phyloP scores from a whole-genome alignment of 2,888 invertebrate genomes.

The Syrphus vitripennis region DNA sequence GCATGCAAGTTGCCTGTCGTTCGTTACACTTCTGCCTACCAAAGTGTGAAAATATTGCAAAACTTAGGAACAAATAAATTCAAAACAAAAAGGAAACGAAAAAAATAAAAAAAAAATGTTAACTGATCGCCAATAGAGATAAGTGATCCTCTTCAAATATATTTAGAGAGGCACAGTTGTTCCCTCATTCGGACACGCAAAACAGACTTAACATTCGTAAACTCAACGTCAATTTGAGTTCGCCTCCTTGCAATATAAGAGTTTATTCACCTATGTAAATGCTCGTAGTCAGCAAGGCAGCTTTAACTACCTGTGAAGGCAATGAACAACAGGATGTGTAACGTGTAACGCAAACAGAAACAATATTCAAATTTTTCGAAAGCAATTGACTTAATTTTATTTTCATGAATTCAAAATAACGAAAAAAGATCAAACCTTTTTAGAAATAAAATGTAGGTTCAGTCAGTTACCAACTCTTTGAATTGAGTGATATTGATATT shows the following conservation, averaged over 20 bases:
- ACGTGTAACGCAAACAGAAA: not conserved
- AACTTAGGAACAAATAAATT: not conserved
- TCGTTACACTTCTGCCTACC: slow-evolving; percentile 31
- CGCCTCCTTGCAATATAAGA: slow-evolving; percentile 36
- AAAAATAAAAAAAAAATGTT: not conserved
- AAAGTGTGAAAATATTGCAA: slow-evolving; percentile 31
- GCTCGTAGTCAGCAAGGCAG: not conserved
- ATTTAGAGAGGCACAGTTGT: slow-evolving; percentile 7
- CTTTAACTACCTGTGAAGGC: slow-evolving; percentile 5
- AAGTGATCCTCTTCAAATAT: slow-evolving; percentile 54
- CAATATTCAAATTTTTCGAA: not conserved
- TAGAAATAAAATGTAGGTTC: too few relatives aligned
- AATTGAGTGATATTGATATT: too few relatives aligned
- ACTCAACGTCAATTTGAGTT: slow-evolving; percentile 25
- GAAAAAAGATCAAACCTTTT: too few relatives aligned
- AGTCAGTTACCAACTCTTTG: too few relatives aligned
- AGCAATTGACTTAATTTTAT: not conserved
- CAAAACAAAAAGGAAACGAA: not conserved
- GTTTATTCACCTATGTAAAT: slow-evolving; percentile 24
- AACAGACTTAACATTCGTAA: slow-evolving; percentile 41
- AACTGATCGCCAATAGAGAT: slow-evolving; percentile 47
- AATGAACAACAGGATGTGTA: not conserved
- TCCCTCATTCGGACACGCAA: slow-evolving; percentile 42
- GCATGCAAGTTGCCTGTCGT: slow-evolving; percentile 15
- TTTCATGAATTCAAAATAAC: too few relatives aligned